Base-by-base conservation (phyloP, 2,797 vertebrate species). In the Crocodylus rhombifer region DNA sequence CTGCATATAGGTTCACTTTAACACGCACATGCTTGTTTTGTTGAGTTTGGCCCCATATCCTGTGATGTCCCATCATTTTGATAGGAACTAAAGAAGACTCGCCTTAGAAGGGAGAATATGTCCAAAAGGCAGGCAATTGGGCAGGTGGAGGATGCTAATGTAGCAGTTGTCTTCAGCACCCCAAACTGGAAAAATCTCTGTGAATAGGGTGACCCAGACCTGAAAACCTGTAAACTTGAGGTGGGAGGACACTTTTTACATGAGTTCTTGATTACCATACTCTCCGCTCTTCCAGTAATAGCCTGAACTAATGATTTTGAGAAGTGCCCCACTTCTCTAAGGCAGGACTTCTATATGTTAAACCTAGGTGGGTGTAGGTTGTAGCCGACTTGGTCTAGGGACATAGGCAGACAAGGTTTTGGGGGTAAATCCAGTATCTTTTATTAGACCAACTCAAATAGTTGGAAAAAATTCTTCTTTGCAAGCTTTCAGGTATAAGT, bases 61-160 rank as follows among this genome's bases (percentile, higher is more conserved):
- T 26, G 30, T n/a, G n/a, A 11, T 16, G 14, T 20, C 2, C 4
- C 5, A 0, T 2, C 9, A 42, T 23, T 26, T 18, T 55, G 51
- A 13, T 51, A 63, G 8, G 55, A 17, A 11, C 6, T 6, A 28
- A 42, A 28, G 4, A 4, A 74, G 33, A 18, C 2, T 14, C 36
- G 4, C 26, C 9, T 3, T 60, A 36, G 5, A 33, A 61, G 20
- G 51, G 42, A n/a, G 28, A 82, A 0, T 15, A 2, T 2, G 8
- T 13, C 5, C 51, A 25, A 57, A 4, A 62, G 6, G 33, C 3
- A 64, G n/a, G 84, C 55, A 21, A 1, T 36, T 0, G 0, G 16
- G 25, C 33, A 36, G 64, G 0, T 71, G 33, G 20, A 36, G 6
- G 42, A 42, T 42, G 12, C 33, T 57, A 17, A 30, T 1, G 18